Base-by-base conservation (phyloP, 2,888 invertebrate species). In the Thumatha senex region DNA sequence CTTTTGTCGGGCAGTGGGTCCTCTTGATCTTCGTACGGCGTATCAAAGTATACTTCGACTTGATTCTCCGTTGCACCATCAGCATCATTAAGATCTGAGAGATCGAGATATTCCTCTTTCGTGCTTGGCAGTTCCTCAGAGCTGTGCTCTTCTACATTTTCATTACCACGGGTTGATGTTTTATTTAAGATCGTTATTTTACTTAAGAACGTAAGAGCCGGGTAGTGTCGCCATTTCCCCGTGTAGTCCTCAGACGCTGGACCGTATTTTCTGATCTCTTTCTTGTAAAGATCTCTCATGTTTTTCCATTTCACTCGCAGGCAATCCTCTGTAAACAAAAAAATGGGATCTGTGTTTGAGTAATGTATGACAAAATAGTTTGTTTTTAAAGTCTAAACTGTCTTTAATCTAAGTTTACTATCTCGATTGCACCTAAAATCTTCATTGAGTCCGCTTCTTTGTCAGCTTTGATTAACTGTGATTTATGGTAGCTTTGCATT, bases 281-380 rank as follows among this genome's bases (percentile, higher is more conserved):
- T 72, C 35, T 68, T 75, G 54, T 75, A 84, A 2, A 75, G 45
- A 48, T 83, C 82, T 5, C 82, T 67, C 0, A 84, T 62, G 41
- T 74, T 80, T 55, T 82, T 84, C 85, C 85, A 85, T 67, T 83
- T 86, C 0, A 61, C 51, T 39, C 70, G 65, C 1, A 80, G 44
- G 11, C 72, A 40, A 3, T 69, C 60, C 44, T 75, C 84, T 84
- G 79, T 43, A 71, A 76, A 52, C 15, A 47, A 2, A 35, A 33
- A 41, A 2, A 18, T 31, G 31, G 3, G 31, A n/a, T 14, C 24
- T 29, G 18, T 14, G 7, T 33, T 7, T 35, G 12, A n/a, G 11
- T 12, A 35, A 0, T 1, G 1, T n/a, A 35, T 35, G 7, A 8
- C 8, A 43, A 7, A 12, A n/a, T 35, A 29, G n/a, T 31, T 13